Base-by-base conservation (phyloP, 2,888 invertebrate species). In the Heteromyza rotundicornis region DNA sequence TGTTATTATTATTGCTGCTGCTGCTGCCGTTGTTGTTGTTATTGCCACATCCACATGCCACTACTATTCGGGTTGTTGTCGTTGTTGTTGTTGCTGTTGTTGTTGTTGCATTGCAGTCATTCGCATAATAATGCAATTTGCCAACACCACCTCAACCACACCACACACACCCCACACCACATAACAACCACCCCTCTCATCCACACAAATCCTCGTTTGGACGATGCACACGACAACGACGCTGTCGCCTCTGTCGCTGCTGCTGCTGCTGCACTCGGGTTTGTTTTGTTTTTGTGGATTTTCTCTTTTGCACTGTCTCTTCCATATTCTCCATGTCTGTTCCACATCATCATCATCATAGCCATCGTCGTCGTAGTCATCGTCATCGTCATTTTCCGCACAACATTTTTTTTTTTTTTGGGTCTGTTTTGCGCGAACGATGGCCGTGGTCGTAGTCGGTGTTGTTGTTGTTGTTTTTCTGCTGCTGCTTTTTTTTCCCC, bases 81-180 rank as follows among this genome's bases (percentile, higher is more conserved):
- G 57, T 16, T 57, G 47, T 27, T 57, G 27, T 44, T 24, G 17
- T 59, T 24, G 55, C 62, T 22, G 44, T 60, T 40, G 50, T 61
- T 69, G 66, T 67, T 70, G 63, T 71, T 72, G 72, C 68, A 75
- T 67, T 79, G 77, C 78, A 78, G 79, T 78, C 78, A 79, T 76
- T 78, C 73, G 78, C 76, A 76, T 77, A 77, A 79, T 78, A 78
- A 79, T 78, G 76, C 77, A 78, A 79, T 77, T 78, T 77, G 77
- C 76, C 76, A 70, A 68, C 62, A 64, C 51, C n/a, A 19, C 14
- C 56, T 44, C 49, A 36, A 20, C 44, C 19, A 5, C 59, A 19
- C 32, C 36, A 20, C 51, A 22, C 55, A 54, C 35, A 32, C 23
- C 20, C 62, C 40, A 47, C 65, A 59, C 57, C 51, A 56, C 23